Evolutionary conservation across 2,113 vertebrate genomes (phyloP).

Genomic region (Phaethon lepturus): DNA sequence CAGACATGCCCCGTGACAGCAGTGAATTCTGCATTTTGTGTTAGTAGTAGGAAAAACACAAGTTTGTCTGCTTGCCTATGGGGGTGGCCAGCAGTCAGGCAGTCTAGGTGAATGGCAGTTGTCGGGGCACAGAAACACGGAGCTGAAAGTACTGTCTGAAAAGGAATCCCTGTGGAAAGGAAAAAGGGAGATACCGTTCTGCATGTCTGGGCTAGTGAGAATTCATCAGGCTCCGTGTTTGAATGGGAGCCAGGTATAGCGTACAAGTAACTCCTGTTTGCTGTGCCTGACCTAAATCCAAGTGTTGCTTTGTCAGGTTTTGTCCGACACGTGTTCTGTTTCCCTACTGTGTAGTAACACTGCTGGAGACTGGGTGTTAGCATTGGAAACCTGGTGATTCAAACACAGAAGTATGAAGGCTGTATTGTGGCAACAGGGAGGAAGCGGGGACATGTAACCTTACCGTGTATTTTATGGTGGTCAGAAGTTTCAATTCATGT

Average conservation of each 20-base stretch:
- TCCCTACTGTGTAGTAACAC: not conserved
- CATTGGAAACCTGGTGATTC: constrained; percentile 38
- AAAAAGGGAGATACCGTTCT: not conserved
- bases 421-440: not conserved
- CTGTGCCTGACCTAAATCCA: constrained; percentile 58
- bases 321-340: not conserved
- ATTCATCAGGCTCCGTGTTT: constrained; percentile 23
- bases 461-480: not conserved
- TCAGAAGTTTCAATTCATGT: constrained; percentile 6
- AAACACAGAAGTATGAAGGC: constrained; percentile 5
- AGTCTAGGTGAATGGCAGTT: not conserved
- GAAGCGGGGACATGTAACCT: not conserved
- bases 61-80: not conserved
- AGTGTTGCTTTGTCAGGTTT: constrained; percentile 57
- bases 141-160: not conserved
- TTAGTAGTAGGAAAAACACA: not conserved
- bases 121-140: not conserved
- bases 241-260: constrained; percentile 13
- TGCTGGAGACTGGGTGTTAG: constrained; percentile 23
- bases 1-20: not conserved
- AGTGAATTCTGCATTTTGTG: not conserved
- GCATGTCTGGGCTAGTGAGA: constrained; percentile 48
- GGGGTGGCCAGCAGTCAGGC: not conserved
- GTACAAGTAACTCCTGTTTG: constrained; percentile 52
- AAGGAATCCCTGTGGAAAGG: not conserved